Conservation (phyloP, 2,113 vertebrate genomes). For the Saguinus imperator region DNA sequence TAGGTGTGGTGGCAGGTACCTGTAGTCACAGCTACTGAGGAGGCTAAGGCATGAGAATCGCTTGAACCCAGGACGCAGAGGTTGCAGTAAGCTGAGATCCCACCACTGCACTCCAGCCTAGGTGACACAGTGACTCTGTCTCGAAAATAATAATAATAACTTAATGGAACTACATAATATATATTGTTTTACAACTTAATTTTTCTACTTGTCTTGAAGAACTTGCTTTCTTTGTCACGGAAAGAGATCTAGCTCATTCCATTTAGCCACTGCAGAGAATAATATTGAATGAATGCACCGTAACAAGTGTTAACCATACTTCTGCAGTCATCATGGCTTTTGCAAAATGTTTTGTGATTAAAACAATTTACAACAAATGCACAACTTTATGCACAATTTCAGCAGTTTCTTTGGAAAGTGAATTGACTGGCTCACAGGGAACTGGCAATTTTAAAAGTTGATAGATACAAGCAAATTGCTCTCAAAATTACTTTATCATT, state of each 20-base stretch:
- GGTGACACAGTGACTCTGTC: no score
- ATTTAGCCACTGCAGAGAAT: background rate
- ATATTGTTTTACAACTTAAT: background rate
- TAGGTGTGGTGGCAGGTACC: no score
- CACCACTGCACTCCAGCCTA: no score
- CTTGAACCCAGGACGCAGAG: no score
- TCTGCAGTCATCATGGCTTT: background rate
- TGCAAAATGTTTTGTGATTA: conserved; percentile 31
- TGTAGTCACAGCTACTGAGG: no score
- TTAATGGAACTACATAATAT: background rate
- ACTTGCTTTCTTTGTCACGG: background rate
- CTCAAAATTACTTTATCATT: background rate
- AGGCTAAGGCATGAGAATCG: no score
- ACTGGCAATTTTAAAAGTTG: background rate
- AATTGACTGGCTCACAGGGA: background rate
- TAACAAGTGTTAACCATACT: background rate
- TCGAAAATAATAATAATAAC: no score
- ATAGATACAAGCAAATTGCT: background rate
- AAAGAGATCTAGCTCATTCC: background rate
- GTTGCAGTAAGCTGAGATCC: no score
- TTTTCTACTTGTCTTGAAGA: background rate
- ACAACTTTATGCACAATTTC: background rate
- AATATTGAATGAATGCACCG: background rate
- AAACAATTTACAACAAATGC: background rate
- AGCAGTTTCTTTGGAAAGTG: background rate